Conservation (phyloP, 2,797 vertebrate species). For the Mycteria americana region DNA sequence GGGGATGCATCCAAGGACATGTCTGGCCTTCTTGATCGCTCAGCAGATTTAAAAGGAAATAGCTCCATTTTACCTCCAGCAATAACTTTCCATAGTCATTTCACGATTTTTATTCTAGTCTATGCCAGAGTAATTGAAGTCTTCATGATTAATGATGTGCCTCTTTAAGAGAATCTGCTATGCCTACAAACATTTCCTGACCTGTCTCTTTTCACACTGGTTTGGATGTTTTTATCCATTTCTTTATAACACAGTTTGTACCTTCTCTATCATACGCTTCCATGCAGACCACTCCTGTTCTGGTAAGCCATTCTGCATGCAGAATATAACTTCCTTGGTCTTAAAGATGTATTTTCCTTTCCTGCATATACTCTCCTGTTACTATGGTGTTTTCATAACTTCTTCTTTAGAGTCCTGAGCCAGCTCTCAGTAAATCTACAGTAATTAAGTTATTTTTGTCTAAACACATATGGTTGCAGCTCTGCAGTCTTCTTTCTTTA, state of each 20-base stretch:
- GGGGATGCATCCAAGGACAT: background rate
- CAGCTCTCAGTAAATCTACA: constrained; percentile 5
- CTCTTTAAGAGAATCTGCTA: constrained; percentile 16
- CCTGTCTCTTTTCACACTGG: background rate
- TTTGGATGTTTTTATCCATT: constrained; percentile 2
- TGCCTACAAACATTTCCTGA: constrained; percentile 17
- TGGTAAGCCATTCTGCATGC: background rate
- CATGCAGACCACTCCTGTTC: background rate
- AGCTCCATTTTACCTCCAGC: constrained; percentile 22
- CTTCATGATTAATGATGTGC: constrained; percentile 52
- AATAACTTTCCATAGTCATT: constrained; percentile 37
- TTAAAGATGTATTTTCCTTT: background rate
- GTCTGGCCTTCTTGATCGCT: background rate
- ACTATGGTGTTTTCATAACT: constrained; percentile 3
- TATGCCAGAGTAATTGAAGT: constrained; percentile 28
- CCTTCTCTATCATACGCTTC: background rate
- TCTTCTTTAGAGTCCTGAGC: background rate
- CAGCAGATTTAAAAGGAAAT: constrained; percentile 52
- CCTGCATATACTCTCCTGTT: background rate
- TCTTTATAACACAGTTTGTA: background rate
- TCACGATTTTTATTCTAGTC: constrained; percentile 10
- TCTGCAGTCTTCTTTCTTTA: background rate
- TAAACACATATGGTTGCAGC: constrained; percentile 23
- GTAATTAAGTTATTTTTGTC: constrained; percentile 56
- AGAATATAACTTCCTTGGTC: background rate